Percentiles rank a stretch among this genome's conserved stretches.
phyloP scores from a whole-genome alignment of 2,797 vertebrate species.

The Lagorchestes hirsutus region DNA sequence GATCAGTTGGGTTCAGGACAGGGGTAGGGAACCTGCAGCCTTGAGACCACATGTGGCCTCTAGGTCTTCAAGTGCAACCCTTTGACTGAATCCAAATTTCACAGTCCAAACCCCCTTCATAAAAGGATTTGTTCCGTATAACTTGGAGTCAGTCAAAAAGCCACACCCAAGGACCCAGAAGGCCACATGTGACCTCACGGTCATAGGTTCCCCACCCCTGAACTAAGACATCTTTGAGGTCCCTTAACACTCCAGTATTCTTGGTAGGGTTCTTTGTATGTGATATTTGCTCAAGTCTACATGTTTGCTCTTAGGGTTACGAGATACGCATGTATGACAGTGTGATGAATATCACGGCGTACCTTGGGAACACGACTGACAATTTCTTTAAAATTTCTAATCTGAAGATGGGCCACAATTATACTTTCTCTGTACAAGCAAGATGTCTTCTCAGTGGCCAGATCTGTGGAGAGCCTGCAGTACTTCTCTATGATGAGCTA shows the following conservation, averaged over 20 bases:
- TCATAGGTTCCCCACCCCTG: background rate
- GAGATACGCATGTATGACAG: slow-evolving; percentile 95
- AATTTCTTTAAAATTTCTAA: slow-evolving; percentile 94
- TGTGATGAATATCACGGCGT: slow-evolving; percentile 89
- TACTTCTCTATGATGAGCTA: slow-evolving; percentile 92
- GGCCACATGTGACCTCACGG: too few relatives aligned
- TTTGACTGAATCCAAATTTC: too few relatives aligned
- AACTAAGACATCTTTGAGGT: background rate
- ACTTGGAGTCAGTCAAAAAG: too few relatives aligned
- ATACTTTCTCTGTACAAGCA: slow-evolving; percentile 96
- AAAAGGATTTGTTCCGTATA: too few relatives aligned
- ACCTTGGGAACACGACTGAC: slow-evolving; percentile 96
- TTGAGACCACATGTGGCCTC: too few relatives aligned
- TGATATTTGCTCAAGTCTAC: background rate
- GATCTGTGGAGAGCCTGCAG: slow-evolving; percentile 94
- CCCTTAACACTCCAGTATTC: background rate
- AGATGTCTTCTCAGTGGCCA: slow-evolving; percentile 92
- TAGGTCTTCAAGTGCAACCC: too few relatives aligned
- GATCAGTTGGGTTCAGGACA: background rate
- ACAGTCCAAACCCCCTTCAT: too few relatives aligned
- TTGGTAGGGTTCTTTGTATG: background rate
- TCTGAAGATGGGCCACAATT: slow-evolving; percentile 94
- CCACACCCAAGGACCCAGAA: too few relatives aligned
- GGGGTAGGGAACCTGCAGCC: too few relatives aligned
- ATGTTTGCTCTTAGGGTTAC: slow-evolving; percentile 89